phyloP scores from a whole-genome alignment of 2,797 vertebrate species.

The Micropoecilia bifurca region DNA sequence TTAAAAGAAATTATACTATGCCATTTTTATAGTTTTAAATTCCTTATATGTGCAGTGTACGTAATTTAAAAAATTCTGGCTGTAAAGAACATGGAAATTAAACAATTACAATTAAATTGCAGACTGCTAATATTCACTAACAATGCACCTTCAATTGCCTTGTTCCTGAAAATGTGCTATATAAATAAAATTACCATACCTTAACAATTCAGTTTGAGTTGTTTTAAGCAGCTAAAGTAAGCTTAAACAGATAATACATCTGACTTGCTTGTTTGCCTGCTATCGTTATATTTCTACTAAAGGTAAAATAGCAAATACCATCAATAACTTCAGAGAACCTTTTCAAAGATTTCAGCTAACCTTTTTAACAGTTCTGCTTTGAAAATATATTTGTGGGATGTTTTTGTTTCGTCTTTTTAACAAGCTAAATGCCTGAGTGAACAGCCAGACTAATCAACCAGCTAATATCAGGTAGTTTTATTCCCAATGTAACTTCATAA shows the following conservation, averaged over 20 bases:
- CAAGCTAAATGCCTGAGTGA: not conserved
- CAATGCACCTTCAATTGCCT: not conserved
- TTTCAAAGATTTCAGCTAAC: not conserved
- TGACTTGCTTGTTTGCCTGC: not conserved
- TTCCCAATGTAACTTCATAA: not conserved
- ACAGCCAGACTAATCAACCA: not conserved
- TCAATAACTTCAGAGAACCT: not conserved
- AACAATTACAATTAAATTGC: not conserved
- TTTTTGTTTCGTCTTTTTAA: not conserved
- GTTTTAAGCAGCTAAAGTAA: not conserved
- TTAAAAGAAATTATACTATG: not conserved
- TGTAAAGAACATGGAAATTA: not conserved
- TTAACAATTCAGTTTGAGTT: not conserved
- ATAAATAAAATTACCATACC: too few species aligned
- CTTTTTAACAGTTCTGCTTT: not conserved
- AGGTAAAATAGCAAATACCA: not conserved
- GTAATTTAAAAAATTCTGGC: not conserved
- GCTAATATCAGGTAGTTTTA: not conserved
- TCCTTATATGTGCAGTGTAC: not conserved
- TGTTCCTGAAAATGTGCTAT: too few species aligned
- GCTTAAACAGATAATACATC: not conserved
- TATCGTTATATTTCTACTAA: not conserved
- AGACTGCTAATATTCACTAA: not conserved
- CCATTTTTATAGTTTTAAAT: not conserved
- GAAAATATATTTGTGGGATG: not conserved